Evolutionary conservation across 1,140 invertebrate genomes (phyloP), one percentile per base, ranked within the genome.

Genomic region (Lepeophtheirus salmonis): DNA sequence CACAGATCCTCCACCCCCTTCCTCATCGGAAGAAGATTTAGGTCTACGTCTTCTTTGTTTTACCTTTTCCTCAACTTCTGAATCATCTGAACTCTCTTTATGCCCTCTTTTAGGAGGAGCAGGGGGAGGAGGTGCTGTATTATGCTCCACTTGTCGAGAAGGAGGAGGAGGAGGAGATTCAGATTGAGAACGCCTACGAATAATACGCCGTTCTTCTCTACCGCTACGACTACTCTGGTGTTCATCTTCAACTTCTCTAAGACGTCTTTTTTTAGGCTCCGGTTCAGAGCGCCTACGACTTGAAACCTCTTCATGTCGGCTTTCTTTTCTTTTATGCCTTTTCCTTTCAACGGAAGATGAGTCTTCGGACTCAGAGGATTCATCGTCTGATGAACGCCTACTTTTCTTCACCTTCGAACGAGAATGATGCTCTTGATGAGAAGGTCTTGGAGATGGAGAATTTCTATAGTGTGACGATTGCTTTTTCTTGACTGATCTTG

Each of bases 1-100:
- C 30, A 6, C 48, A 2, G 14, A 41, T 48, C 25, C 23, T 17
- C 41, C 16, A 52, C 58, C 61, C 57, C 68, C 50, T 49, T 25
- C 59, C 22, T 59, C 56, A 41, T 54, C 41, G 24, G 50, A 49
- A 20, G 30, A 41, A 10, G 6, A 10, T 41, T 41, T 41, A 41
- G 6, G 6, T n/a, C n/a, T 41, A 10, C 30, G 30, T 6, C 30
- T n/a, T n/a, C n/a, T 41, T 41, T 41, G 30, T n/a, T 41, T 41
- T 41, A 10, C 30, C n/a, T 41, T n/a, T 41, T 41, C 30, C 30
- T 41, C 30, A n/a, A 10, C n/a, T n/a, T n/a, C 6, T 41, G 6
- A 6, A 6, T 41, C 30, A 41, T 41, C 30, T 6, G 30, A 41
- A 41, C 30, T 41, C 6, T 41, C n/a, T 41, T 41, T 41, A 6